Base-by-base conservation (phyloP, 1,140 invertebrate species). In the Bombus polaris region DNA sequence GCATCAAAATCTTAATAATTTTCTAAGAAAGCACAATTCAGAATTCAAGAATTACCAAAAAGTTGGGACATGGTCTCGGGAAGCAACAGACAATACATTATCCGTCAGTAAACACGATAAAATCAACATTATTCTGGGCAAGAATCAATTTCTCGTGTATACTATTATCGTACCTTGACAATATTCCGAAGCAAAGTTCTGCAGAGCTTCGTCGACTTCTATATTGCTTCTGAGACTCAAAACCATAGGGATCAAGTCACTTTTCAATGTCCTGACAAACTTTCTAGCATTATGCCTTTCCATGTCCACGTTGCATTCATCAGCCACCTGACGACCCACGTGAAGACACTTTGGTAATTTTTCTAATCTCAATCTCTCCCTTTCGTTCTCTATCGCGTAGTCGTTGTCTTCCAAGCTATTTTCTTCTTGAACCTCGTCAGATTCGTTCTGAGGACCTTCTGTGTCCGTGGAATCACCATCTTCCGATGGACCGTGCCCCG, bases 101-200 rank as follows among this genome's bases (percentile, higher is more conserved):
- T 59, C 13, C 37, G 47, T 53, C 18, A 53, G 47, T 53, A 53
- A 53, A 53, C 6, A 22, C 18, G 47, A 53, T 53, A 53, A 53
- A 22, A 22, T 53, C 47, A 6, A 53, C 59, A 28, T 15, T 62
- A 47, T 59, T 10, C 28, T 87, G 5, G 12, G 39, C 1, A 32
- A 47, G 47, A 68, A 39, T 62, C 10, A 35, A 35, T 32, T 22
- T 57, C 12, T 25, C 12, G 4, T 8, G 8, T 5, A 12, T 8
- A 28, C 15, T 2, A 18, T 66, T 39, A 18, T 77, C 18, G 12
- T 87, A 96, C 98, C 97, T 96, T 98, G 97, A 95, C 98, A 99
- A 92, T 98, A 98, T 85, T 97, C 97, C 2, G 98, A 99, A 1
- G 98, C 97, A 93, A 99, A 99, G 91, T 98, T 97, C 94, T 99